These are phyloP conservation scores for Drosophila koepferae DNA, from an alignment of 2,888 invertebrate species.

Conservation along the genomic window DNA sequence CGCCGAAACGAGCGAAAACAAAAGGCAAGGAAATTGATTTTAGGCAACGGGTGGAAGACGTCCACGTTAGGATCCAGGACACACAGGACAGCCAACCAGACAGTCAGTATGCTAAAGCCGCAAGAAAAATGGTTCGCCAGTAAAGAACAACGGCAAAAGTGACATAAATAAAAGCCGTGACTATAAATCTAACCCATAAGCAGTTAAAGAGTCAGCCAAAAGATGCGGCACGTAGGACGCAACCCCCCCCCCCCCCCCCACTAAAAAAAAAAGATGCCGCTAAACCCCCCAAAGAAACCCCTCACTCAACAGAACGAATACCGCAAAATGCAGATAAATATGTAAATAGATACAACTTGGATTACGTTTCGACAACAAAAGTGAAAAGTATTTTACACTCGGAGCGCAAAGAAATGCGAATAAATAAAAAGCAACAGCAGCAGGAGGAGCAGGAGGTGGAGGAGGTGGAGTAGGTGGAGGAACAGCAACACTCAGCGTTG, in stretches of 20 bases:
- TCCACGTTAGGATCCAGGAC: constrained; percentile 14
- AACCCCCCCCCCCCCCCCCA: background rate
- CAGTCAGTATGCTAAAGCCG: constrained; percentile 28
- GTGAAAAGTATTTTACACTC: constrained; percentile 59
- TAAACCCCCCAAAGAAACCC: background rate
- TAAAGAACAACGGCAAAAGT: constrained; percentile 55
- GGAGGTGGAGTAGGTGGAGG: too few species aligned
- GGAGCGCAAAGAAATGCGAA: background rate
- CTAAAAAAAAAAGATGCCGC: background rate
- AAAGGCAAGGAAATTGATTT: constrained; percentile 71
- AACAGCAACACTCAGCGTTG: constrained; percentile 6
- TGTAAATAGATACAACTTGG: constrained; percentile 76
- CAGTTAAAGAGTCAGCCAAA: constrained; percentile 70
- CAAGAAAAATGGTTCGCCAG: constrained; percentile 43
- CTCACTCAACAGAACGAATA: constrained; percentile 14
- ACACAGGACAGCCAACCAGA: background rate
- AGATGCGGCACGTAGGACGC: constrained; percentile 64
- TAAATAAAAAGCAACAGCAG: background rate
- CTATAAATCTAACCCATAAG: constrained; percentile 75
- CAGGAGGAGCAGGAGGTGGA: background rate
- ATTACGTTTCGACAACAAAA: constrained; percentile 72
- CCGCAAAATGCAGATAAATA: constrained; percentile 71
- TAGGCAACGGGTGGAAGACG: constrained; percentile 61
- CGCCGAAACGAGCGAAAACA: constrained; percentile 25
- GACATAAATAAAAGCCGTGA: constrained; percentile 79